Conservation (phyloP, 2,888 invertebrate genomes). For the Enoplolaimus lenunculus region DNA sequence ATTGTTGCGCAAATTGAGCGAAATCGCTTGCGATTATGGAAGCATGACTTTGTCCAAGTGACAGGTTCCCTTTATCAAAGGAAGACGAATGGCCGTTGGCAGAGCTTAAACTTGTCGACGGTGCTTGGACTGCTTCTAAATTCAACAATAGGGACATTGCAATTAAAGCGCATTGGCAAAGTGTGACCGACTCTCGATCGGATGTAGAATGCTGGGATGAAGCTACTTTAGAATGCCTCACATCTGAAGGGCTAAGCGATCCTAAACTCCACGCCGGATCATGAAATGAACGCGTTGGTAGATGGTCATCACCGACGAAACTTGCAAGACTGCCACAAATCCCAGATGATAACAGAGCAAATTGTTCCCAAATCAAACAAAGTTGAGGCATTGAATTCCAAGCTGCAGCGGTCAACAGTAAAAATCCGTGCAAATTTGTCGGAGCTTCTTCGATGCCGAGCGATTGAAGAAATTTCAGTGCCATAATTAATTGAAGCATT, state of each 20-base stretch:
- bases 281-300: constrained; percentile 46
- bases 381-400: constrained; percentile 1
- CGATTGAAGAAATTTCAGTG: constrained; percentile 64
- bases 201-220: too few species aligned
- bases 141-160: constrained; percentile 45
- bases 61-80: background rate
- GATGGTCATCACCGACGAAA: constrained; percentile 48
- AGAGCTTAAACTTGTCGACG: constrained; percentile 53
- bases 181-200: too few species aligned
- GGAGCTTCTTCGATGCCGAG: constrained; percentile 66
- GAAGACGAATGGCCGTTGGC: constrained; percentile 13
- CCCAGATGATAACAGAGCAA: background rate
- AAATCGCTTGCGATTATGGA: background rate
- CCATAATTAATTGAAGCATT: constrained; percentile 64
- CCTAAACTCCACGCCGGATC: constrained; percentile 29
- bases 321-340: background rate
- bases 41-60: background rate
- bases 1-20: background rate
- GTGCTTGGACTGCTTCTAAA: constrained; percentile 45
- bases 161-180: constrained; percentile 61
- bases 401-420: constrained; percentile 46
- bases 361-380: constrained; percentile 11
- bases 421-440: constrained; percentile 56
- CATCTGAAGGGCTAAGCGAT: background rate
- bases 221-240: background rate